Base-by-base conservation (phyloP, 2,113 vertebrate species). In the Sinocyclocheilus rhinocerous region DNA sequence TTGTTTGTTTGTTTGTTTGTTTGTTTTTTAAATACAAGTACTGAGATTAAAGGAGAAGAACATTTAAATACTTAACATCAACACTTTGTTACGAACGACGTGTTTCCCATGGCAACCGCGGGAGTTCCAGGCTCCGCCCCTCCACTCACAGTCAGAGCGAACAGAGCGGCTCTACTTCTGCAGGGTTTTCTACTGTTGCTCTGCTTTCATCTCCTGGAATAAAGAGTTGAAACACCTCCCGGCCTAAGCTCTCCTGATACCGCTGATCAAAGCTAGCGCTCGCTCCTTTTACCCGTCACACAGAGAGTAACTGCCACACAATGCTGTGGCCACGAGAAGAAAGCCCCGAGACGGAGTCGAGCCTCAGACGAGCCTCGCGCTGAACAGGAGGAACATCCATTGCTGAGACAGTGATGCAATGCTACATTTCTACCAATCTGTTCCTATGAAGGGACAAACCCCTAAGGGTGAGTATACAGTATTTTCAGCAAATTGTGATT, bases 141-240 rank as follows among this genome's bases (percentile, higher is more conserved):
- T 50, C 13, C 45, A 50, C 45, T 81, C 39, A 69, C 16, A 67
- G 65, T 81, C 63, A 79, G 55, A 29, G 22, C 15, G 18, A 70
- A 69, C 76, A 70, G 55, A 29, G 55, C 29, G 33, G 45, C 22
- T 33, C 20, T 33, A 79, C 84, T 85, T 70, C 50, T 55, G 61
- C 29, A 13, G 61, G 76, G 88, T 89, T 93, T 92, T 92, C 91
- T 89, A 84, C 63, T 42, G 75, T 36, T 79, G 50, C 84, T 75
- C 65, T 92, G 86, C 91, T 93, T 94, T 91, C 88, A 92, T 92
- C 89, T 90, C 88, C 90, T 90, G 87, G 89, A 94, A 92, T 92
- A 94, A 93, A 93, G 91, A 90, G 91, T 81, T 92, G 84, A 89
- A 90, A 91, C 91, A 89, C 91, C 90, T 91, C 92, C 87, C 92